Conservation (phyloP, 2,888 invertebrate species). For the Ryuthela nishihirai region DNA sequence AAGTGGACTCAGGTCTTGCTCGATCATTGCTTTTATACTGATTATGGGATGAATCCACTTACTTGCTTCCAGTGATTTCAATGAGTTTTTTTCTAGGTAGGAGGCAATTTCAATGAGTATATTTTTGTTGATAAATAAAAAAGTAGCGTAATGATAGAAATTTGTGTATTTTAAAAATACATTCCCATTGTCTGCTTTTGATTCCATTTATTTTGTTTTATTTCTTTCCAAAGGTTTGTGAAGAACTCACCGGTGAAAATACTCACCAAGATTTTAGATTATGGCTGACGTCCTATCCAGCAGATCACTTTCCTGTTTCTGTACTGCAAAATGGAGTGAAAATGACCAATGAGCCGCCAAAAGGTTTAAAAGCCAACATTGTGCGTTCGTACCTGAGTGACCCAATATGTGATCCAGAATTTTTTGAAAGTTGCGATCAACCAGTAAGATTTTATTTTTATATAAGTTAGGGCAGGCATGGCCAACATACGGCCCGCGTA, state of each 20-base stretch:
- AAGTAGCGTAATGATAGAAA: not conserved
- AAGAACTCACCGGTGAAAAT: constrained; percentile 51
- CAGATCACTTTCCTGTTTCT: constrained; percentile 51
- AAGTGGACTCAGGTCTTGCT: not conserved
- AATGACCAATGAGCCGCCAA: constrained; percentile 55
- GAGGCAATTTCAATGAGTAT: too few species aligned
- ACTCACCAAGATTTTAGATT: constrained; percentile 54
- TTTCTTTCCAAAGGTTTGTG: constrained; percentile 38
- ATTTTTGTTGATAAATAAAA: not conserved
- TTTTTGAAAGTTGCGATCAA: constrained; percentile 60
- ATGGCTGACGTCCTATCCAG: constrained; percentile 53
- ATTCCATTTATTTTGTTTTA: not conserved
- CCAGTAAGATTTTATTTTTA: constrained; percentile 48
- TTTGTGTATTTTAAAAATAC: not conserved
- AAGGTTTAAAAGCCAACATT: constrained; percentile 53
- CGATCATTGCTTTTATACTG: too few species aligned
- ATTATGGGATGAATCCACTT: too few species aligned
- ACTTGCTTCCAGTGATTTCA: too few species aligned
- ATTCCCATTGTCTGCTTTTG: not conserved
- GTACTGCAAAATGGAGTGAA: constrained; percentile 54
- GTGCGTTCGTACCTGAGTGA: constrained; percentile 65
- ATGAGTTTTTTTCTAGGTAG: too few species aligned
- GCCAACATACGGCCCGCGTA: too few species aligned
- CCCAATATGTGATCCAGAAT: constrained; percentile 80
- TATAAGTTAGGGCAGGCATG: too few species aligned